Evolutionary conservation across 1,140 invertebrate species (phyloP), one percentile per base, ranked within the genome.

Genomic region (Drosophila murphyi): DNA sequence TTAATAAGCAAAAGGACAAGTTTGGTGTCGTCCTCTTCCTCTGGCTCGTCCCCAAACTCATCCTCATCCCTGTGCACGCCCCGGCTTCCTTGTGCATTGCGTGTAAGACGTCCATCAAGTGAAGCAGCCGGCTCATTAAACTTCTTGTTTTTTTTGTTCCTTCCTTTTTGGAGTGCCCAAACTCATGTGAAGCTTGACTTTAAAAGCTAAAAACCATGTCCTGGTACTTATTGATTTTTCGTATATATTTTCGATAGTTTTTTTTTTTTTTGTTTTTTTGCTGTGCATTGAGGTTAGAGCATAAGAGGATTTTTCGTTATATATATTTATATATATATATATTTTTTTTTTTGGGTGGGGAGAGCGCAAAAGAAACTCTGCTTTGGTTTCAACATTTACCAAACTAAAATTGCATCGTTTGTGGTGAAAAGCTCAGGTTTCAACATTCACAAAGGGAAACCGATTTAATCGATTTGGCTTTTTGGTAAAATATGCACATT

Each of bases 1-100:
- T 88, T 88, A 88, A 88, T 88, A 83, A 88, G 80, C 80, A 88
- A 72, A 74, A 89, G 85, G 83, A 88, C 85, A 88, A 83, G 85
- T 88, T 76, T 63, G 79, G 76, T 80, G 76, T 83, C 83, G 76
- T 73, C 69, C 63, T 72, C 67, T 43, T 45, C 48, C 32, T 20
- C 20, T 20, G 20, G 20, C 20, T 20, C 20, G 20, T 20, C 20
- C 20, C 20, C 20, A 20, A 20, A 20, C 63, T 72, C 67, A 43
- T 45, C 48, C 32, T 39, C 48, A 28, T 28, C 50, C 48, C 28
- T 5, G 32, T 6, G 7, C n/a, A 20, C 29, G 2, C 31, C 7
- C 20, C 50, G 51, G 51, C 65, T 7, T n/a, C n/a, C 20, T 28
- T 45, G 34, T 63, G 57, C 77, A 73, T 87, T 89, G 83, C 83